Evolutionary conservation across 2,113 vertebrate species (phyloP).

Genomic region (Scolopax mira): DNA sequence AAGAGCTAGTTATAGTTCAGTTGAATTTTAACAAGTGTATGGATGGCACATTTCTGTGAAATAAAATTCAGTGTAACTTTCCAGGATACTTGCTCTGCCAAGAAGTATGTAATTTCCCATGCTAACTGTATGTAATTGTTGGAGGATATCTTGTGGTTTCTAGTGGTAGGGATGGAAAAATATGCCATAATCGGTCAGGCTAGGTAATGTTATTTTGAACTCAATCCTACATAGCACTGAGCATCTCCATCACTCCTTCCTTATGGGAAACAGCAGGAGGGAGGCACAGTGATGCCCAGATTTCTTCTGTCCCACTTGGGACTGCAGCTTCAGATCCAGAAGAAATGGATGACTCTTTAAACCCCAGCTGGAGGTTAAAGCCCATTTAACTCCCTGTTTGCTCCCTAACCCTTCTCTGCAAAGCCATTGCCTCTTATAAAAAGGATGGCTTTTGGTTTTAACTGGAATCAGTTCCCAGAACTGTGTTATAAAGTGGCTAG

Average conservation of each 20-base stretch:
- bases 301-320: background rate
- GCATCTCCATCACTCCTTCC: background rate
- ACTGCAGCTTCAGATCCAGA: background rate
- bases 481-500: background rate
- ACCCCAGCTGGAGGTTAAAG: background rate
- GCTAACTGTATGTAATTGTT: constrained; percentile 37
- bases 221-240: background rate
- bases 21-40: constrained; percentile 71
- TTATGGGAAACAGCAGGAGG: background rate
- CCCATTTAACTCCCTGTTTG: background rate
- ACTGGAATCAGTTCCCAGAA: background rate
- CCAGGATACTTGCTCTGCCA: constrained; percentile 55
- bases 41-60: constrained; percentile 50
- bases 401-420: background rate
- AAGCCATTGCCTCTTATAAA: background rate
- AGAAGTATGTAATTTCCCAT: constrained; percentile 66
- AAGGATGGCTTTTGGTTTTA: background rate
- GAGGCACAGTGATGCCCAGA: background rate
- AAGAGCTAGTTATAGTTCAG: constrained; percentile 56
- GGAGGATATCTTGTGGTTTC: constrained; percentile 22
- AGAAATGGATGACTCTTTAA: background rate
- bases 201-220: background rate
- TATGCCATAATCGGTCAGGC: background rate
- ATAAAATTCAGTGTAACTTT: constrained; percentile 59
- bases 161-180: constrained; percentile 13